Evolutionary conservation across 2,113 vertebrate species (phyloP).

Genomic region (Peromyscus maniculatus): DNA sequence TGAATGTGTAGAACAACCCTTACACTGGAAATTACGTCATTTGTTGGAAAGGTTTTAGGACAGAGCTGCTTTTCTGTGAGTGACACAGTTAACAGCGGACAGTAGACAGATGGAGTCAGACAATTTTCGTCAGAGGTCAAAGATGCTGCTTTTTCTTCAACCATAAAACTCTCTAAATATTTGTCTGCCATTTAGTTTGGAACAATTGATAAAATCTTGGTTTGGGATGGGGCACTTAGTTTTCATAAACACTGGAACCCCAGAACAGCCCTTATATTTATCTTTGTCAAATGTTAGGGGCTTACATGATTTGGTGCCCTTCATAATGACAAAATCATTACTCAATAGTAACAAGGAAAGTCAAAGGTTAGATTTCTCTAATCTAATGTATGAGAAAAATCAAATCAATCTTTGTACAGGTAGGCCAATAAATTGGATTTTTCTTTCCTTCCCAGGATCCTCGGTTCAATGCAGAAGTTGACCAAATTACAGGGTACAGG

Average conservation of each 20-base stretch:
- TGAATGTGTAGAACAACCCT: background rate
- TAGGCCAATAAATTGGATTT: constrained; percentile 73
- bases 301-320: background rate
- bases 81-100: background rate
- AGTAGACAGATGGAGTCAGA: background rate
- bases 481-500: constrained; percentile 98
- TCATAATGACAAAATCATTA: constrained; percentile 51
- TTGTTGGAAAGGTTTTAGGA: background rate
- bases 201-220: background rate
- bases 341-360: constrained; percentile 43
- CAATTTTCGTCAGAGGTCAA: background rate
- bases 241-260: background rate
- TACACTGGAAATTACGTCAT: background rate
- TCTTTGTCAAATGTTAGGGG: background rate
- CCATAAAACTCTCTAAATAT: background rate
- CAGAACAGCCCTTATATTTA: background rate
- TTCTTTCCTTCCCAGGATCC: constrained; percentile 90
- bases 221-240: background rate
- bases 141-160: background rate
- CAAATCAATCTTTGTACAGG: constrained; percentile 61
- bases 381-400: constrained; percentile 65
- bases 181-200: constrained; percentile 37
- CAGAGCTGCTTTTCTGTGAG: background rate
- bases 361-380: constrained; percentile 59
- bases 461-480: constrained; percentile 98